Conservation (phyloP, 1,140 invertebrate species). For the Conus ventricosus region DNA sequence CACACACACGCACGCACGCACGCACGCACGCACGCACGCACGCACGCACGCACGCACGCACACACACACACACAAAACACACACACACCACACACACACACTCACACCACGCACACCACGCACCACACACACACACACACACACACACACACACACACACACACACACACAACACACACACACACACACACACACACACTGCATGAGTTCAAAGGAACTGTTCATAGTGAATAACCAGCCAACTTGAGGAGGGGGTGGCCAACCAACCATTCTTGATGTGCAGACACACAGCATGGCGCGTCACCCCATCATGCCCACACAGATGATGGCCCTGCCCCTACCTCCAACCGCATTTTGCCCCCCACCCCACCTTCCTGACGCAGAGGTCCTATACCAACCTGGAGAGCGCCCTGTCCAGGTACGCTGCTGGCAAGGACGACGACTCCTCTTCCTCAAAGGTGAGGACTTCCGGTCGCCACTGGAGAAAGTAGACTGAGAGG, state of each 20-base stretch:
- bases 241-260: too few relatives aligned
- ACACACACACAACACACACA: neutral
- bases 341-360: conserved; percentile 47
- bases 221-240: too few relatives aligned
- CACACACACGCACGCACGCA: neutral
- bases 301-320: neutral
- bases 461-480: neutral
- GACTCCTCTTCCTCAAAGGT: conserved; percentile 46
- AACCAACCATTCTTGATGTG: neutral
- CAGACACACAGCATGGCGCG: neutral
- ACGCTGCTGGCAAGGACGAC: neutral
- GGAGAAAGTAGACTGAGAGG: too few relatives aligned
- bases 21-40: neutral
- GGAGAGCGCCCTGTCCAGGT: conserved; percentile 48
- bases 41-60: neutral
- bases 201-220: too few relatives aligned
- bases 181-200: neutral
- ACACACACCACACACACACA: neutral
- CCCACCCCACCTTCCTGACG: conserved; percentile 52
- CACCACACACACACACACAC: too few relatives aligned
- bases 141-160: too few relatives aligned
- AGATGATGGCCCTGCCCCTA: conserved; percentile 45
- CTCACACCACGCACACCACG: neutral
- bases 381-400: conserved; percentile 48
- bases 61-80: too few relatives aligned